These are phyloP conservation scores for Protonibea diacanthus DNA, from an alignment of 2,797 vertebrate species.

Conservation along the genomic window DNA sequence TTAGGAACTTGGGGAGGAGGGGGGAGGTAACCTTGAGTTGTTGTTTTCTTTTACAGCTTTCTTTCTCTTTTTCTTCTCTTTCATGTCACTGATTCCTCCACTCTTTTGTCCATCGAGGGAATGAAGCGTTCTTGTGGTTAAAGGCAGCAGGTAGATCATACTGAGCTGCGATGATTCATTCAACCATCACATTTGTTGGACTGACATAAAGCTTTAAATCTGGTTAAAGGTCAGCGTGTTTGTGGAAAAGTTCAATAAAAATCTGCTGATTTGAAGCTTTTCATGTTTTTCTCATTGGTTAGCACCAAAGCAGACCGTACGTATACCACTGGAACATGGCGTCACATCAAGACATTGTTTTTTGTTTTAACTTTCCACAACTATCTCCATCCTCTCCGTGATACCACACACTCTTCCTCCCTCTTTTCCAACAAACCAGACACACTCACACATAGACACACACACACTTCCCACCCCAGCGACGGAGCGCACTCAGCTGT, in stretches of 20 bases:
- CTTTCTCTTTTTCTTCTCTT: slow-evolving; percentile 39
- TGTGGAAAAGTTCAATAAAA: slow-evolving; percentile 20
- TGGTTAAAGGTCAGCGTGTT: slow-evolving; percentile 46
- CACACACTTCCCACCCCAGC: slow-evolving; percentile 32
- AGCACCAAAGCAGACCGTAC: slow-evolving; percentile 11
- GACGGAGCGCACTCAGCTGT: slow-evolving; percentile 58
- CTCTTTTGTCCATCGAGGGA: slow-evolving; percentile 1
- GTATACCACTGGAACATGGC: background rate
- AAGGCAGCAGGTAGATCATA: slow-evolving; percentile 9
- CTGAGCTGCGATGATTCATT: slow-evolving; percentile 17
- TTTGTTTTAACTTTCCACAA: background rate
- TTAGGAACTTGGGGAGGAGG: slow-evolving; percentile 89
- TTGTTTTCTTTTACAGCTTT: slow-evolving; percentile 68
- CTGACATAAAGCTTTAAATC: slow-evolving; percentile 49
- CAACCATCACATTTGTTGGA: slow-evolving; percentile 59
- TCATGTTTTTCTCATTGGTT: slow-evolving; percentile 21
- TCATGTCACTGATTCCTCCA: slow-evolving; percentile 17
- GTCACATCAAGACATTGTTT: background rate
- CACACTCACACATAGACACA: background rate
- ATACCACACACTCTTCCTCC: slow-evolving; percentile 18
- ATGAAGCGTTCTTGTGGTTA: background rate
- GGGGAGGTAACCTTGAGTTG: slow-evolving; percentile 85
- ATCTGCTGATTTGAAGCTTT: slow-evolving; percentile 13
- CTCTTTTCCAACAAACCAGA: slow-evolving; percentile 24
- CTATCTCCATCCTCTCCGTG: slow-evolving; percentile 1